phyloP scores from a whole-genome alignment of 2,888 invertebrate genomes.

The Saturnia japonica region DNA sequence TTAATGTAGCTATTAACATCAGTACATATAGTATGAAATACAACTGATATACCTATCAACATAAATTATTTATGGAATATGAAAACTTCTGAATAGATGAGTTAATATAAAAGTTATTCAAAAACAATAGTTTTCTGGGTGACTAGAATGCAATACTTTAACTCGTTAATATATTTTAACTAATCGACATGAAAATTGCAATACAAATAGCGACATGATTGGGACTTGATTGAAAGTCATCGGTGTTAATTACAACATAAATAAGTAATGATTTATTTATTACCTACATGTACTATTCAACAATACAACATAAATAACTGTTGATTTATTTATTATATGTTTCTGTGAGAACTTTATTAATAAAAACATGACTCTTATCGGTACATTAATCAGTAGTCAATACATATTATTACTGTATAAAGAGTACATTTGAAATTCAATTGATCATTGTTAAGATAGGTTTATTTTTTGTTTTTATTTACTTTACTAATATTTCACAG shows the following conservation, averaged over 20 bases:
- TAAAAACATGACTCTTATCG: background rate
- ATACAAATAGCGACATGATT: background rate
- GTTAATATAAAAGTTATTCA: background rate
- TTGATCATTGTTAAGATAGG: background rate
- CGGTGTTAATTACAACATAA: constrained; percentile 8
- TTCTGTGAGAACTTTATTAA: background rate
- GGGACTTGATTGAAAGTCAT: constrained; percentile 5
- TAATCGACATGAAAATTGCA: background rate
- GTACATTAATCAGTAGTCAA: background rate
- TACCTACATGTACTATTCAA: background rate
- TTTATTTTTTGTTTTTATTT: background rate
- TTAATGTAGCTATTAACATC: background rate
- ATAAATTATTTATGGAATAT: background rate
- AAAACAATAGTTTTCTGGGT: too few relatives aligned
- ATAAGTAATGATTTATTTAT: constrained; percentile 6
- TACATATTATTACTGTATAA: background rate
- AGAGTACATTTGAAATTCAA: background rate
- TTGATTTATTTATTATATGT: background rate
- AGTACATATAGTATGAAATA: background rate
- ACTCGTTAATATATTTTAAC: background rate
- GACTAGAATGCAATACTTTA: background rate
- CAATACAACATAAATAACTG: background rate
- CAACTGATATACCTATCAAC: background rate
- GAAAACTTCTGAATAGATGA: background rate
- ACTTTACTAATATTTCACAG: background rate